Percentiles rank a stretch among this genome's conserved stretches.
Conservation (phyloP, 1,140 invertebrate genomes). For the Carcinoscorpius rotundicauda region DNA sequence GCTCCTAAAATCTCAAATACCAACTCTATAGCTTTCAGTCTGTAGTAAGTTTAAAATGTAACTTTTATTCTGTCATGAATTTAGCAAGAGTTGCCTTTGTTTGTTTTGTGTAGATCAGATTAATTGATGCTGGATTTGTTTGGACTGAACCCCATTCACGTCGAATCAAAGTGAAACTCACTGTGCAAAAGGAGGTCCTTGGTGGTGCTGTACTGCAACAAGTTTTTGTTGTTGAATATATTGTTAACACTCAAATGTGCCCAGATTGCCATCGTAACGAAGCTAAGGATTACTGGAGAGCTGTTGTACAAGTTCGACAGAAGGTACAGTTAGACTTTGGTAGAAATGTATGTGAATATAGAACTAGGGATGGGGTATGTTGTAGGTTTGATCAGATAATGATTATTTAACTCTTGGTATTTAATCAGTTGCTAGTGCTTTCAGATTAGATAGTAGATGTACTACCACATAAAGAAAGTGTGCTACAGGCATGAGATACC, state of each 20-base stretch:
- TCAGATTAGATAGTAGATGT: no score
- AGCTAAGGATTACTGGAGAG: conserved; percentile 96
- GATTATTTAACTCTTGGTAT: background rate
- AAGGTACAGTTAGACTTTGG: conserved; percentile 30
- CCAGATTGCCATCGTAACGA: conserved; percentile 92
- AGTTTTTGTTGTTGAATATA: conserved; percentile 84
- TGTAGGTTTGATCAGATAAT: no score
- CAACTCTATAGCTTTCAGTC: no score
- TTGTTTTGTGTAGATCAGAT: conserved; percentile 7
- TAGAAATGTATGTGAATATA: no score
- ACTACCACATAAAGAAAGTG: no score
- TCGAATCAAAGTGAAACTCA: conserved; percentile 91
- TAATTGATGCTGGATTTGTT: conserved; percentile 91
- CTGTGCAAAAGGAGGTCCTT: conserved; percentile 82
- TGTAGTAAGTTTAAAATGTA: no score
- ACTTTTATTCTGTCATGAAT: no score
- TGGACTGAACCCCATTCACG: conserved; percentile 99
- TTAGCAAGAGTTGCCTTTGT: no score
- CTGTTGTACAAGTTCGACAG: conserved; percentile 55
- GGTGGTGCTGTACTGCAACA: conserved; percentile 41
- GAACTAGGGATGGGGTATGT: background rate
- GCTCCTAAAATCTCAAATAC: background rate
- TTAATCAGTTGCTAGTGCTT: background rate
- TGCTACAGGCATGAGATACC: no score
- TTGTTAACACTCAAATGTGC: conserved; percentile 87